These are phyloP conservation scores for Forpus xanthops DNA, from an alignment of 2,797 vertebrate species.

Conservation along the genomic window DNA sequence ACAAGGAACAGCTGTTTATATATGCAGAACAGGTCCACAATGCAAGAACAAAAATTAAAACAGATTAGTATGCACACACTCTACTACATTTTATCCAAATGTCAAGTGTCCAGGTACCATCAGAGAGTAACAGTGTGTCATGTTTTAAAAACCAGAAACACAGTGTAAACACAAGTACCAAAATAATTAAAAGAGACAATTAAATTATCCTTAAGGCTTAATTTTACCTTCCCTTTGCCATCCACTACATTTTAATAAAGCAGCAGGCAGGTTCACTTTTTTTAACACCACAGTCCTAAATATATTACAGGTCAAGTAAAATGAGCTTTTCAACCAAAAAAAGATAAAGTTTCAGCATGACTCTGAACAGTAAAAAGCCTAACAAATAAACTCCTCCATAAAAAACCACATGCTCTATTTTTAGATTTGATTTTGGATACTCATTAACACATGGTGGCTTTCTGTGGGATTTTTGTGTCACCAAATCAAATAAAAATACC, in stretches of 20 bases:
- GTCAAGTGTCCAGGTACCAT: background rate
- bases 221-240: background rate
- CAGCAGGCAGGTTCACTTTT: background rate
- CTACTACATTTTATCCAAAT: background rate
- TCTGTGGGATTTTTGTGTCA: background rate
- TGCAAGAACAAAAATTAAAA: slow-evolving; percentile 71
- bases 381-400: background rate
- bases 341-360: background rate
- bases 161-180: background rate
- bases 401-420: background rate
- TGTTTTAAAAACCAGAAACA: background rate
- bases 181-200: background rate
- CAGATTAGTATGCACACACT: slow-evolving; percentile 62
- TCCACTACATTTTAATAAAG: background rate
- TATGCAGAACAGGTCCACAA: slow-evolving; percentile 70
- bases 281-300: background rate
- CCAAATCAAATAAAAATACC: background rate
- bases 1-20: slow-evolving; percentile 72
- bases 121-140: background rate
- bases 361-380: background rate
- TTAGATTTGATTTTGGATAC: background rate
- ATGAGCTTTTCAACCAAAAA: background rate
- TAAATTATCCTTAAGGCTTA: background rate
- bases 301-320: background rate
- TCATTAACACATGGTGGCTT: background rate